phyloP scores from a whole-genome alignment of 2,113 vertebrate genomes.

The Thalassarche chlororhynchos region DNA sequence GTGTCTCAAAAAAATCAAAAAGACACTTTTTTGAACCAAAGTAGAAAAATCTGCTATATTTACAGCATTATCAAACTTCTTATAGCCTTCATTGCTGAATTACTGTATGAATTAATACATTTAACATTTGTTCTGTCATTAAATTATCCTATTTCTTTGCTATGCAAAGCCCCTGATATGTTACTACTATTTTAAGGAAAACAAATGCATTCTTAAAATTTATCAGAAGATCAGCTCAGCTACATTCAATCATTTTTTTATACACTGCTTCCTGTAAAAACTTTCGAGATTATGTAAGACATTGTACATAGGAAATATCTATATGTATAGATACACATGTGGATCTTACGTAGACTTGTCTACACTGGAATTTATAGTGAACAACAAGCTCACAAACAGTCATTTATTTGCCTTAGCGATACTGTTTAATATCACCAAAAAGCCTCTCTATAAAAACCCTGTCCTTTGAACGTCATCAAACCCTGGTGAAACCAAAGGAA shows the following conservation, averaged over 20 bases:
- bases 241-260: neutral
- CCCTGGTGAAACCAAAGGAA: neutral
- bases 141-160: neutral
- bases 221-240: neutral
- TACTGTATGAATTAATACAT: neutral
- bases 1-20: neutral
- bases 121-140: neutral
- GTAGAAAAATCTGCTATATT: neutral
- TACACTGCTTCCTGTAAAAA: neutral
- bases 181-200: neutral
- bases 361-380: neutral
- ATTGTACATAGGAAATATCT: neutral
- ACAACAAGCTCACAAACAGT: neutral
- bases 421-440: neutral
- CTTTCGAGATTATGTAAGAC: neutral
- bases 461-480: neutral
- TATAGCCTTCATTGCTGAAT: neutral
- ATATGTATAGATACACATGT: fast-evolving
- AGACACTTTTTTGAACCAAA: neutral
- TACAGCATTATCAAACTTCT: neutral
- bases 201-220: neutral
- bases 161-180: neutral
- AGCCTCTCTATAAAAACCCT: neutral
- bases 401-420: neutral
- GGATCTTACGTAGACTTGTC: neutral